Evolutionary conservation across 2,888 invertebrate species (phyloP), one percentile per base, ranked within the genome.

Genomic region (Ochropacha duplaris): DNA sequence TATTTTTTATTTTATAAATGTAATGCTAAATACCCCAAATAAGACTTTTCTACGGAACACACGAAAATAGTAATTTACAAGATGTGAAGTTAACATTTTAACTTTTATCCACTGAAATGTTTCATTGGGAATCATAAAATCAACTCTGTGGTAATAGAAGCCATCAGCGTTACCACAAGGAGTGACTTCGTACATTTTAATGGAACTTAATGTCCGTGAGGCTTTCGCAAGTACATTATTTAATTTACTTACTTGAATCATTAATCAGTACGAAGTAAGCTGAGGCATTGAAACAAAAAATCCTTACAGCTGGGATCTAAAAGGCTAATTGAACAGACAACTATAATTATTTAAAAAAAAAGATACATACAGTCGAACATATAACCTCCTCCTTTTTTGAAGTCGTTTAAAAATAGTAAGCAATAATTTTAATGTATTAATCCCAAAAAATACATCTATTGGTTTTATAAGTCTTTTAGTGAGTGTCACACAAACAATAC

Each of bases 251-350:
- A 61, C 36, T 51, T 57, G 52, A 61, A 73, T 66, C 68, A 71
- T 79, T 74, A 74, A 68, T 75, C 75, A 72, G 67, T 72, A 65
- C 71, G 66, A 77, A 72, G 74, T 65, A 64, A 62, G 65, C 56
- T 60, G 59, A 57, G 59, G 57, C 61, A 58, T 57, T 60, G 56
- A 65, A 65, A 64, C 62, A 65, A 59, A 76, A 65, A 58, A 28
- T 28, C 63, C 64, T 68, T 68, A 67, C 70, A 66, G 71, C 73
- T 72, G 72, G 67, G 64, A 71, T 70, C 62, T 57, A 62, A 57
- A 56, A 58, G 59, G 36, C 59, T 60, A 59, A 61, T 58, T 62
- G 66, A 58, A 61, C 62, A 64, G 61, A 58, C 70, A 68, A 66
- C 44, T 61, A 64, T 51, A 36, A 36, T 55, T 24, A 52, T n/a